These are phyloP conservation scores for Chaetodon trifascialis DNA, from an alignment of 2,113 vertebrate genomes.

Conservation along the genomic window DNA sequence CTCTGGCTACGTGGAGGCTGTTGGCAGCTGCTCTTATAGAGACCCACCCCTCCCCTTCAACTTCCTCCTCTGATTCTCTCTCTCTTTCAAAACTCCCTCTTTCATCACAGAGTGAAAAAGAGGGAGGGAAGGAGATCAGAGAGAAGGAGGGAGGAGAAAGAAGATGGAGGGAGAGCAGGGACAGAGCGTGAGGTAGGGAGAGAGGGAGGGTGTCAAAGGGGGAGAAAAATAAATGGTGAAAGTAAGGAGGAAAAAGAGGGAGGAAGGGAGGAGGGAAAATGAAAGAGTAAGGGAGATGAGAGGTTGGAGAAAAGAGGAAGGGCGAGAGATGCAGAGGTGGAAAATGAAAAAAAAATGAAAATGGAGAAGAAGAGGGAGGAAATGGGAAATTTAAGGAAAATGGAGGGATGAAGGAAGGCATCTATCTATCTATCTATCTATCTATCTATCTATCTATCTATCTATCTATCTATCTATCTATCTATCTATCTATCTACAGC, in stretches of 20 bases:
- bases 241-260: neutral
- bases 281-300: neutral
- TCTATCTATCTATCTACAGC: too few relatives aligned
- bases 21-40: conserved; percentile 82
- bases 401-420: too few relatives aligned
- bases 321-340: neutral
- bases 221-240: neutral
- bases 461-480: too few relatives aligned
- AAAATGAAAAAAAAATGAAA: neutral
- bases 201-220: neutral
- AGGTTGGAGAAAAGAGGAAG: neutral
- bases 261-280: neutral
- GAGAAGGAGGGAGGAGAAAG: neutral
- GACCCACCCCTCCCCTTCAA: conserved; percentile 80
- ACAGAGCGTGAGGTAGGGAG: neutral
- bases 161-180: neutral
- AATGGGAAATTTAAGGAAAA: too few relatives aligned
- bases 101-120: conserved; percentile 49
- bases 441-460: too few relatives aligned
- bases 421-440: too few relatives aligned
- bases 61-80: conserved; percentile 59
- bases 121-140: conserved; percentile 12
- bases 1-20: conserved; percentile 76
- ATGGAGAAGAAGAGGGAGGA: too few relatives aligned
- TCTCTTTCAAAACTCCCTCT: conserved; percentile 66